Evolutionary conservation across 2,113 vertebrate species (phyloP).

Genomic region (Erythrocebus patas): DNA sequence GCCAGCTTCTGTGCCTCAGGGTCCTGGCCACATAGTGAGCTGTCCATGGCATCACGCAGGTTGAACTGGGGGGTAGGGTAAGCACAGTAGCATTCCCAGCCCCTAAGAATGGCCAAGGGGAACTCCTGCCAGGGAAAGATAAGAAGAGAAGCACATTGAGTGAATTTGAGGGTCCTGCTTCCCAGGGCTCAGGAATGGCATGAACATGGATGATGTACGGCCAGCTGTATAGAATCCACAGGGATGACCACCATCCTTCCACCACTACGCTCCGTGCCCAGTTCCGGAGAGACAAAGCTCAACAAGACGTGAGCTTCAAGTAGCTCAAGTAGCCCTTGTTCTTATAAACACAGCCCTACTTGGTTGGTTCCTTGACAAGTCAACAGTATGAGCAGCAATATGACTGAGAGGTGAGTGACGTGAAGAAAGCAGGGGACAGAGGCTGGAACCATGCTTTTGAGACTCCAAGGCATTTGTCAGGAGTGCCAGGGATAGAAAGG

Average conservation of each 20-base stretch:
- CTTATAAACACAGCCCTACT: too few relatives aligned
- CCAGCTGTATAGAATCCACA: too few relatives aligned
- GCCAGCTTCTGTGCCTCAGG: constrained; percentile 47
- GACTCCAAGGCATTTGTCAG: fast-evolving
- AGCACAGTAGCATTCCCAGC: constrained; percentile 89
- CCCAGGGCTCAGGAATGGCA: not conserved
- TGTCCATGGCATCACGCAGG: constrained; percentile 79
- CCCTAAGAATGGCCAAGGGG: constrained; percentile 88
- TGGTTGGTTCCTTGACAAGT: fast-evolving
- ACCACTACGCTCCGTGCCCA: too few relatives aligned
- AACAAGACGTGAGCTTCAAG: not conserved
- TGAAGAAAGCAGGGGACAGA: fast-evolving
- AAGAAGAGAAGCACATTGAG: not conserved
- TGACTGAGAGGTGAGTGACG: not conserved
- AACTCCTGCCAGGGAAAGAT: constrained; percentile 86
- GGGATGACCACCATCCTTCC: fast-evolving
- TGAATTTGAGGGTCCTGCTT: not conserved
- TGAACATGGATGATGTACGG: fast-evolving
- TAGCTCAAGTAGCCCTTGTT: not conserved
- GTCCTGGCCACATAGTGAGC: constrained; percentile 77
- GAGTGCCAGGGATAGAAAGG: not conserved
- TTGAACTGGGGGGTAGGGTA: constrained; percentile 86
- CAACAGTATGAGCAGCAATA: fast-evolving
- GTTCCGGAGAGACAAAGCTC: not conserved
- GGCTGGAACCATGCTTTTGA: not conserved